These are phyloP conservation scores for Penaeus chinensis DNA, from an alignment of 1,140 invertebrate species.

Conservation along the genomic window DNA sequence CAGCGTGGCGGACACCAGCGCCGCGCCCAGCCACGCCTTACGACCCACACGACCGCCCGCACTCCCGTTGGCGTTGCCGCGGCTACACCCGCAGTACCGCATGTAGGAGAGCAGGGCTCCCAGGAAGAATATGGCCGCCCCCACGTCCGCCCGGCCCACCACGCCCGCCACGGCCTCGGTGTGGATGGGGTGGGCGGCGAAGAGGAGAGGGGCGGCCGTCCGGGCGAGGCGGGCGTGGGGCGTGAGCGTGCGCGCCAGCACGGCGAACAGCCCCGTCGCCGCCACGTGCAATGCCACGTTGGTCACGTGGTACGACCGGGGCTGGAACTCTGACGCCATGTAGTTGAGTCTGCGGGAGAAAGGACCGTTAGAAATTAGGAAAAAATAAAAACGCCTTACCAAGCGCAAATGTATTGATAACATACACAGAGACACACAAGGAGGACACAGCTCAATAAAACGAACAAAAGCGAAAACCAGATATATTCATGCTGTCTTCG, in stretches of 20 bases:
- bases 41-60: conserved; percentile 15
- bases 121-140: conserved; percentile 84
- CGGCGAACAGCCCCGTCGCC: conserved; percentile 75
- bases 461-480: no score
- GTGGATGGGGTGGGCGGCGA: conserved; percentile 95
- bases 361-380: no score
- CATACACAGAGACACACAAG: no score
- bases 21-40: conserved; percentile 43
- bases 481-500: no score
- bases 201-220: conserved; percentile 81
- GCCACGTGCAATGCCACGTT: conserved; percentile 79
- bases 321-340: conserved; percentile 73
- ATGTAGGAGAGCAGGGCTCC: conserved; percentile 76
- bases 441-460: no score
- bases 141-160: conserved; percentile 92
- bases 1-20: conserved; percentile 72
- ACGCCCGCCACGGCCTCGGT: conserved; percentile 87
- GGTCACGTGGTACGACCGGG: conserved; percentile 79
- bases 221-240: conserved; percentile 78
- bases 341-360: conserved; percentile 76
- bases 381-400: no score
- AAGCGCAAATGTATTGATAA: no score
- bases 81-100: conserved; percentile 52
- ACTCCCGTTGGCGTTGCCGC: background rate
- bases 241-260: conserved; percentile 76